Base-by-base conservation (phyloP, 2,797 vertebrate species). In the Amazona ochrocephala region DNA sequence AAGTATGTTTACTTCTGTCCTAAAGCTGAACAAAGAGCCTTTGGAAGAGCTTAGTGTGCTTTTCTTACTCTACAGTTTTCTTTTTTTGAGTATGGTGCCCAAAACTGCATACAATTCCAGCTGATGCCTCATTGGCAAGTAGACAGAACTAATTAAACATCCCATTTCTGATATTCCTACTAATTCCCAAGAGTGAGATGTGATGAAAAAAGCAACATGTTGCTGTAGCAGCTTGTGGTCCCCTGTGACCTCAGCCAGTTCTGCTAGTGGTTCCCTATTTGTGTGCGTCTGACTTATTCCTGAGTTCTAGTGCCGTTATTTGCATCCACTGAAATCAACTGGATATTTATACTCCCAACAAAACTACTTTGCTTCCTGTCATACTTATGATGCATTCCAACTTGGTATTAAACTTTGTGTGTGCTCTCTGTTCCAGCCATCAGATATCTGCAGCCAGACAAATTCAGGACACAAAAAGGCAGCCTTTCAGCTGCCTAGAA, bases 401-500 rank as follows among this genome's bases (percentile, higher is more conserved):
- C 51, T 95, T 75, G 24, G 27, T 81, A 62, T 81, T 93, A 60
- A 87, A 89, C 60, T 89, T 88, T 14, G 34, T 71, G 16, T 51
- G 30, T 88, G 42, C 42, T 79, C 8, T 71, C 61, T 89, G 65
- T 93, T 94, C 42, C 23, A 74, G 1, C 45, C 67, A 56, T 78
- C 34, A 67, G 51, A 70, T 73, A 62, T 60, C 32, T 92, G 44
- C 78, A 91, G 87, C 51, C 68, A 80, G 75, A 76, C 0, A 0
- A 87, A 93, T 61, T 79, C 44, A 82, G 79, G 45, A 75, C 84
- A 92, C 95, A 92, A 77, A 95, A 97, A 90, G 84, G 86, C 19
- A 1, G 24, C 53, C 80, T 84, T 90, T 81, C 65, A 93, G 62
- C 58, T 84, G 68, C 65, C 56, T 37, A 17, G 58, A 90, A 75